Percentiles rank a stretch among this genome's conserved stretches.
These are phyloP conservation scores for Bucorvus abyssinicus DNA, from an alignment of 2,797 vertebrate genomes.

Conservation along the genomic window DNA sequence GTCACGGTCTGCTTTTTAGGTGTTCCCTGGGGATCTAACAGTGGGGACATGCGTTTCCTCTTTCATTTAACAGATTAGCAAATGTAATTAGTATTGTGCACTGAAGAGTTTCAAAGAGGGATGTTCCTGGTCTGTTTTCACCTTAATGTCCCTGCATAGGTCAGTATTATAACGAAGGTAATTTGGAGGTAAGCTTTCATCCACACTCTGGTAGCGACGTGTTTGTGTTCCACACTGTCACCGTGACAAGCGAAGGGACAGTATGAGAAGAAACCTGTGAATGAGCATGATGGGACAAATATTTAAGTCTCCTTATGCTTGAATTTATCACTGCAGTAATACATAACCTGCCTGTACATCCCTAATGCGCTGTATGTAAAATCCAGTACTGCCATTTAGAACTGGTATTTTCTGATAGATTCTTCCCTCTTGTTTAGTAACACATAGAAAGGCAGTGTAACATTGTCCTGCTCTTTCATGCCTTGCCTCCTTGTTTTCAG, in stretches of 20 bases:
- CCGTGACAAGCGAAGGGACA: not conserved
- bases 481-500: not conserved
- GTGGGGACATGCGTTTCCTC: not conserved
- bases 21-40: not conserved
- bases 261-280: not conserved
- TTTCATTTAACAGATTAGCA: not conserved
- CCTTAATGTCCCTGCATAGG: not conserved
- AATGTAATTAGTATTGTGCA: not conserved
- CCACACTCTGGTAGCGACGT: rapidly evolving
- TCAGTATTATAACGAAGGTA: not conserved
- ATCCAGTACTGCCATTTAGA: not conserved
- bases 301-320: not conserved
- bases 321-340: not conserved
- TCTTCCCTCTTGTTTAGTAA: not conserved
- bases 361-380: not conserved
- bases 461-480: rapidly evolving
- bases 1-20: not conserved
- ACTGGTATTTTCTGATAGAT: not conserved
- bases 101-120: not conserved
- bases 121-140: not conserved
- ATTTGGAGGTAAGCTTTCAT: not conserved
- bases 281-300: not conserved
- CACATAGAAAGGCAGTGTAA: rapidly evolving
- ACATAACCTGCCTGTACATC: not conserved
- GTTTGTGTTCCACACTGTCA: not conserved